Conservation (phyloP, 2,113 vertebrate species). For the Clupea harengus region DNA sequence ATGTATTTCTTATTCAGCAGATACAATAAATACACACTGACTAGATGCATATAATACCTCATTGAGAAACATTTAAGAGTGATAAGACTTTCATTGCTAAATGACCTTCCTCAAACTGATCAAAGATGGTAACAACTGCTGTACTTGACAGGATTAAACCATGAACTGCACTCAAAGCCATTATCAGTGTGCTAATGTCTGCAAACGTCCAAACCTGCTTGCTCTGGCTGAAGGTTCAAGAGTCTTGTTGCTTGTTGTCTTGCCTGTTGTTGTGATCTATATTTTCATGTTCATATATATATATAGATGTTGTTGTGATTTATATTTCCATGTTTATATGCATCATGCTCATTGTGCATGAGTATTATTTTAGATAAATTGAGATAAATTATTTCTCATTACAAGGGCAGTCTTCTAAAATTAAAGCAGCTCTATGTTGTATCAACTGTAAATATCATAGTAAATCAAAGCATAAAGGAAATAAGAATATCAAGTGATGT, state of each 20-base stretch:
- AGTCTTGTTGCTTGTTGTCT: not conserved
- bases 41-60: conserved; percentile 9
- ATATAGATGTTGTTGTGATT: not conserved
- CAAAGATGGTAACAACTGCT: conserved; percentile 19
- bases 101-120: not conserved
- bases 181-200: conserved; percentile 8
- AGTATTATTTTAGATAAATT: not conserved
- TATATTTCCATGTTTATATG: not conserved
- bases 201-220: not conserved
- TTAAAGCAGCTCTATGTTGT: not conserved
- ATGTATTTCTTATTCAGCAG: not conserved
- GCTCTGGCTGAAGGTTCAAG: not conserved
- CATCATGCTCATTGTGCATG: not conserved
- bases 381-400: not conserved
- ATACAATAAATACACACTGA: not conserved
- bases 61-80: conserved; percentile 8
- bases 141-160: conserved; percentile 15
- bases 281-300: not conserved
- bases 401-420: too few species aligned
- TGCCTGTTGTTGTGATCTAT: not conserved
- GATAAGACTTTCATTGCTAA: not conserved
- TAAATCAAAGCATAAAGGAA: not conserved
- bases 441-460: not conserved
- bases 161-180: conserved; percentile 19
- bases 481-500: not conserved